Evolutionary conservation across 2,113 vertebrate species (phyloP).

Genomic region (Petrocephalus zakoni): DNA sequence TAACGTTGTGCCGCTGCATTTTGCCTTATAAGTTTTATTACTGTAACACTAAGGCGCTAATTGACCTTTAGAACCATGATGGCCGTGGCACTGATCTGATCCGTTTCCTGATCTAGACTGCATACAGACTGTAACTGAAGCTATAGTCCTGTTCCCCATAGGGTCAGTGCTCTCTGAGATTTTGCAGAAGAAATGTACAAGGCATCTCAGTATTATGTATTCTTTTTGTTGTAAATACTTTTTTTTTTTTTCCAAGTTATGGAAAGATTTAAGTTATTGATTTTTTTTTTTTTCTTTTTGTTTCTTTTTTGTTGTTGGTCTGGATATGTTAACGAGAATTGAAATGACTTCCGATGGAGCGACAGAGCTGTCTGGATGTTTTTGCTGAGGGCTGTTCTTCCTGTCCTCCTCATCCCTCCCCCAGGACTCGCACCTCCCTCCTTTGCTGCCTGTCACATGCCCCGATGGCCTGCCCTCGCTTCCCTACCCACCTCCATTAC

Average conservation of each 20-base stretch:
- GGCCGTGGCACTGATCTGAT: neutral
- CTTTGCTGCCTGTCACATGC: neutral
- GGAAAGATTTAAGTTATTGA: constrained; percentile 64
- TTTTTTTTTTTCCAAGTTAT: constrained; percentile 55
- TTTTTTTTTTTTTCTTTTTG: constrained; percentile 45
- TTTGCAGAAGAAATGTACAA: constrained; percentile 44
- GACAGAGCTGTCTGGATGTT: constrained; percentile 33
- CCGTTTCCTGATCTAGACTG: constrained; percentile 24
- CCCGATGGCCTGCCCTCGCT: neutral
- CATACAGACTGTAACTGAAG: constrained; percentile 24
- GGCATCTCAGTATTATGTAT: constrained; percentile 61
- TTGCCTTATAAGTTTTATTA: neutral
- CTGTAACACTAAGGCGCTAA: neutral
- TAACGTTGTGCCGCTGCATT: neutral
- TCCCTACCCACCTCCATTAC: neutral
- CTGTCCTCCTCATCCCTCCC: constrained; percentile 25
- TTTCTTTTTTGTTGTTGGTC: constrained; percentile 35
- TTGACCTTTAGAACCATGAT: neutral
- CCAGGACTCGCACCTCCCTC: neutral
- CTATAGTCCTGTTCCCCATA: constrained; percentile 23
- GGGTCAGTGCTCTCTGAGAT: constrained; percentile 22
- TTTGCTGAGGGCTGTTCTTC: constrained; percentile 48
- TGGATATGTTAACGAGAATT: constrained; percentile 53
- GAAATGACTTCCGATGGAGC: constrained; percentile 31
- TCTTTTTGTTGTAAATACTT: constrained; percentile 59